Evolutionary conservation across 2,888 invertebrate species (phyloP).

Genomic region (Schrankia costaestrigalis): DNA sequence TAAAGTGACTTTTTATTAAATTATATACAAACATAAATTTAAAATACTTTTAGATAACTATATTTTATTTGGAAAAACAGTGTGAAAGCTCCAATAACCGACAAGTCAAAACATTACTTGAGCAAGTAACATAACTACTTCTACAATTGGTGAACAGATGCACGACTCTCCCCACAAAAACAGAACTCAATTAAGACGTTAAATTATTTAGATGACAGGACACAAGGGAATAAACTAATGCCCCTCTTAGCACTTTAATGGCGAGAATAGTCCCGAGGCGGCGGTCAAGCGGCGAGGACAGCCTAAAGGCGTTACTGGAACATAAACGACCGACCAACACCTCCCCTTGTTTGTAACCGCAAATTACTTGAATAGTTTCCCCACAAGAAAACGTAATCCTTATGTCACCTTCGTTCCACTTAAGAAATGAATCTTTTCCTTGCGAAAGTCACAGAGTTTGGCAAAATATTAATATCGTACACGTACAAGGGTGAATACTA

Average conservation of each 20-base stretch:
- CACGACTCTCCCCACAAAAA: constrained; percentile 40
- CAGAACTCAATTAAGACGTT: constrained; percentile 68
- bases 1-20: too few species aligned
- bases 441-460: constrained; percentile 29
- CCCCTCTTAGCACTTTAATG: constrained; percentile 79
- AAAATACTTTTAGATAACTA: too few species aligned
- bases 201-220: constrained; percentile 73
- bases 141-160: constrained; percentile 1
- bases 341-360: constrained; percentile 74
- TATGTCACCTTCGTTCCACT: constrained; percentile 35
- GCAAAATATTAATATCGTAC: constrained; percentile 74
- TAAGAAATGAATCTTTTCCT: constrained; percentile 51
- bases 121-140: too few species aligned
- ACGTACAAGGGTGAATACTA: constrained; percentile 73
- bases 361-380: constrained; percentile 71
- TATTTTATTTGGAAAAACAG: too few species aligned
- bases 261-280: constrained; percentile 56
- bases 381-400: constrained; percentile 35
- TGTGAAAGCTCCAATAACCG: too few species aligned
- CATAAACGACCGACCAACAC: constrained; percentile 57
- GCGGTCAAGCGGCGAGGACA: constrained; percentile 68
- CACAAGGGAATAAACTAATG: constrained; percentile 70
- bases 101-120: too few species aligned
- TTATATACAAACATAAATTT: too few species aligned
- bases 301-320: constrained; percentile 65